These are phyloP conservation scores for Copidosoma aretas DNA, from an alignment of 2,888 invertebrate genomes.

Conservation along the genomic window DNA sequence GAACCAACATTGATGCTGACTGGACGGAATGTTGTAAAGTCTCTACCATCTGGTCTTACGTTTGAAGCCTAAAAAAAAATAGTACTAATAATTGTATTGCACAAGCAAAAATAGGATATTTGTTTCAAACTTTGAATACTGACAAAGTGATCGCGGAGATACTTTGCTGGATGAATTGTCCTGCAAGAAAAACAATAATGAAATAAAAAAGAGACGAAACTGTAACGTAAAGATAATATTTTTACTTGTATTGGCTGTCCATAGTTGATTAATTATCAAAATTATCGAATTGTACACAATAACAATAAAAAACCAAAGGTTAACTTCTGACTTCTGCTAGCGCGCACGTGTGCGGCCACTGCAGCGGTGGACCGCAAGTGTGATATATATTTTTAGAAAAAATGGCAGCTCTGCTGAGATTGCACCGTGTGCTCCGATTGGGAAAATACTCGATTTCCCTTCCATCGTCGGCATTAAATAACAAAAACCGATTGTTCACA, in stretches of 20 bases:
- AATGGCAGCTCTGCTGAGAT: slow-evolving; percentile 53
- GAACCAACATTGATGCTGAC: slow-evolving; percentile 71
- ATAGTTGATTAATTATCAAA: slow-evolving; percentile 28
- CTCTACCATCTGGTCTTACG: slow-evolving; percentile 79
- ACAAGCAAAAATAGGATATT: slow-evolving; percentile 5
- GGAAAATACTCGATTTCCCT: slow-evolving; percentile 49
- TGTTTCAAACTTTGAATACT: slow-evolving; percentile 41
- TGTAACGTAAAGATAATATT: slow-evolving; percentile 17
- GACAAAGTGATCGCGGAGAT: slow-evolving; percentile 75
- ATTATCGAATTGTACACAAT: background rate
- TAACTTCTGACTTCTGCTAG: too few relatives aligned
- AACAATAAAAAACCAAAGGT: background rate
- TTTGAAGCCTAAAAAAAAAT: slow-evolving; percentile 66
- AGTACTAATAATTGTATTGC: slow-evolving; percentile 1
- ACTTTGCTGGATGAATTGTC: slow-evolving; percentile 78
- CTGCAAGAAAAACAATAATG: slow-evolving; percentile 63
- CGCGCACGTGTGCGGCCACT: background rate
- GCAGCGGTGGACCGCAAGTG: background rate
- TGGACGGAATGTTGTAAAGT: slow-evolving; percentile 74
- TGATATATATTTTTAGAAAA: slow-evolving; percentile 31
- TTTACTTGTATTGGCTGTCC: slow-evolving; percentile 52
- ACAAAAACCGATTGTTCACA: slow-evolving; percentile 41
- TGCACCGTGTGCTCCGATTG: slow-evolving; percentile 50
- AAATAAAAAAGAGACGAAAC: slow-evolving; percentile 4
- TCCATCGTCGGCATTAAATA: slow-evolving; percentile 38